A percentile compares a stretch with the other conserved stretches of the same genome.
phyloP scores from a whole-genome alignment of 2,888 invertebrate genomes.

The Microctonus hyperodae region DNA sequence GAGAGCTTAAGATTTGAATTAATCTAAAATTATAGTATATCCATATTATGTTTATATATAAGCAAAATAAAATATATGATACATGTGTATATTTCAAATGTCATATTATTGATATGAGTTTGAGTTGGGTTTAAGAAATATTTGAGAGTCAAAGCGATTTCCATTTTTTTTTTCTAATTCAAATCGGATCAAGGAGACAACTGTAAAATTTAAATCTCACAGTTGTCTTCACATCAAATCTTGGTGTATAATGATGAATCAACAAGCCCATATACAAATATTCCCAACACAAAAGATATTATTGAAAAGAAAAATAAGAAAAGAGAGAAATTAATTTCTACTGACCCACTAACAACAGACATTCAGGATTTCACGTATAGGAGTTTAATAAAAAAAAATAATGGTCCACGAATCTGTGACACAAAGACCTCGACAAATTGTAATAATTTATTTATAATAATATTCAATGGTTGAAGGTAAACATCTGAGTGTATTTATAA shows the following conservation, averaged over 20 bases:
- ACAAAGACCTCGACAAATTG: not conserved
- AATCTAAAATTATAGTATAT: not conserved
- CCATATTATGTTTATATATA: too few relatives aligned
- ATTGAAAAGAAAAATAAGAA: not conserved
- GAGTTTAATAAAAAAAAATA: not conserved
- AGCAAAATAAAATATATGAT: not conserved
- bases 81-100: not conserved
- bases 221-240: not conserved
- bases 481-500: too few relatives aligned
- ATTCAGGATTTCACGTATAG: not conserved
- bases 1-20: slow-evolving; percentile 12
- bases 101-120: not conserved
- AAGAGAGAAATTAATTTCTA: not conserved
- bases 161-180: not conserved
- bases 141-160: not conserved
- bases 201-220: not conserved
- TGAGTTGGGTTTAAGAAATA: not conserved
- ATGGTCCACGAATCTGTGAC: not conserved
- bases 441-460: too few relatives aligned
- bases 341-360: not conserved
- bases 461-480: too few relatives aligned
- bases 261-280: not conserved
- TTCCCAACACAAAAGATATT: not conserved
- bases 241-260: not conserved
- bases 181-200: slow-evolving; percentile 4